Base-by-base conservation (phyloP, 2,888 invertebrate genomes). In the Melinaea marsaeus region DNA sequence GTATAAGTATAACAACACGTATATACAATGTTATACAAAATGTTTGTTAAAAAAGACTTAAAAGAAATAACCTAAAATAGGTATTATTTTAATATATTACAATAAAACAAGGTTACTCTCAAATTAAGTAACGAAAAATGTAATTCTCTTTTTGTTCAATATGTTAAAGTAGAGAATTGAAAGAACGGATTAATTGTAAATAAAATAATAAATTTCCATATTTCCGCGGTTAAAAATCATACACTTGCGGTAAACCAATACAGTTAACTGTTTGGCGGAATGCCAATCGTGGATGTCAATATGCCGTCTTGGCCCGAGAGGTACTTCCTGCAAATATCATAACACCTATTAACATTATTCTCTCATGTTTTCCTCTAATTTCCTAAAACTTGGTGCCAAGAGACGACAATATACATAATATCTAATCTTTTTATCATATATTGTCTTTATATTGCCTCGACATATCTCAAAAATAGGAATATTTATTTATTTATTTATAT, bases 271-370 rank as follows among this genome's bases (percentile, higher is more conserved):
- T 62, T 32, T 71, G 73, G 71, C 69, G 63, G n/a, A 45, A 32
- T 32, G 69, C 69, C 71, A 71, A 66, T 58, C 66, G 65, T 75
- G 70, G 79, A 81, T 80, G 82, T 82, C 80, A 79, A 80, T 76
- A 77, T 73, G 71, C 69, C 72, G 74, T 78, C 74, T 79, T 75
- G 74, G 73, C 77, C 67, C 66, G 58, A 63, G 60, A 66, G 68
- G 61, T 58, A 63, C 65, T 63, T 66, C 63, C 67, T 66, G 59
- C 61, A 64, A 69, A 70, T 67, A 71, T 67, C 67, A 71, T 67
- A 80, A 79, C 75, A 71, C 71, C 71, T 77, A 80, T 81, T 80
- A 80, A 76, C 80, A 79, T 69, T 64, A 81, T 79, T 78, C 73
- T 73, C 64, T 70, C 71, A 74, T 73, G 74, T 76, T 77, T 77